A percentile compares a stretch with the other conserved stretches of the same genome.
These are phyloP conservation scores for Actenoides lindsayi DNA, from an alignment of 2,113 vertebrate genomes.

Conservation along the genomic window DNA sequence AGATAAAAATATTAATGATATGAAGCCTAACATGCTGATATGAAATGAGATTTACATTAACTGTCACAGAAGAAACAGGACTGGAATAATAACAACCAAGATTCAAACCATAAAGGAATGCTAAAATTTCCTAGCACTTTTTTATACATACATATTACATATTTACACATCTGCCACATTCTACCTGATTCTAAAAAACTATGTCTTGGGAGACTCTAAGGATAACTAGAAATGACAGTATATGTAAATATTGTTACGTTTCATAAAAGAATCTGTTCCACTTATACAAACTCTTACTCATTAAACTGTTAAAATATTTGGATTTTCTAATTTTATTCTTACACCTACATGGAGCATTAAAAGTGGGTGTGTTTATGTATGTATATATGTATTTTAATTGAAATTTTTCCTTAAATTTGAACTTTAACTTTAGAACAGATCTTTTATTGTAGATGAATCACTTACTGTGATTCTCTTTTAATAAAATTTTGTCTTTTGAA, in stretches of 20 bases:
- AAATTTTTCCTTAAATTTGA: not conserved
- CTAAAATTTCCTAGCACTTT: not conserved
- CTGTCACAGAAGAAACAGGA: not conserved
- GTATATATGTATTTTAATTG: not conserved
- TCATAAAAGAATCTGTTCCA: not conserved
- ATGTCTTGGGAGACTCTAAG: not conserved
- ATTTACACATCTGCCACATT: not conserved
- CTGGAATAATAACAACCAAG: not conserved
- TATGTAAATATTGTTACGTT: not conserved
- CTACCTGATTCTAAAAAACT: fast-evolving
- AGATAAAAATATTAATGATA: not conserved
- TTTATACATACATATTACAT: not conserved
- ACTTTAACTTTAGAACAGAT: not conserved
- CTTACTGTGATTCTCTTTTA: not conserved
- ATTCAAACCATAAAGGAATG: not conserved
- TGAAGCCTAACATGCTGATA: not conserved
- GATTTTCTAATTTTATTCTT: not conserved
- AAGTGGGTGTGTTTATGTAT: not conserved
- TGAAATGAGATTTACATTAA: not conserved
- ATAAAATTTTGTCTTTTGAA: not conserved
- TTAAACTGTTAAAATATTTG: not conserved
- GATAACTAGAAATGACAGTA: not conserved
- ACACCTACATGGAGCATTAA: fast-evolving
- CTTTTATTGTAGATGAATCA: not conserved
- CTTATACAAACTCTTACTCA: not conserved